Evolutionary conservation across 2,888 invertebrate genomes (phyloP), one percentile per base, ranked within the genome.

Genomic region (Capitulum mitella): DNA sequence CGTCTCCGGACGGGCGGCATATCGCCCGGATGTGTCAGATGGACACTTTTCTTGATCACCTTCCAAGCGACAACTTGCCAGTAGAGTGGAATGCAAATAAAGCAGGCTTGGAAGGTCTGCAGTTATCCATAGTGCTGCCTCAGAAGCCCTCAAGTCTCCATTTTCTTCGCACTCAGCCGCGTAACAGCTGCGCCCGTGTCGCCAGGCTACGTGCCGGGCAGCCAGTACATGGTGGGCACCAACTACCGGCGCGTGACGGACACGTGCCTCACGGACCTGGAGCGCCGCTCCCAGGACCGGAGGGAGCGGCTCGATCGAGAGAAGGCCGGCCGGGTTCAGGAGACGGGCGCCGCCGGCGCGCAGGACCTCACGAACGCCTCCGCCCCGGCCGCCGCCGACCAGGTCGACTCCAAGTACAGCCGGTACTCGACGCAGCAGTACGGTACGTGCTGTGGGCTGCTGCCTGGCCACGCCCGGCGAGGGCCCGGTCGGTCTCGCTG

Each of bases 251-350:
- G 79, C 40, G 78, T 77, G 5, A 78, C 78, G 1, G 80, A 80
- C 48, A 81, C 80, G 40, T 79, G 78, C 43, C 74, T 80, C 48
- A 80, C 81, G 22, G 80, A 79, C 54, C 80, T 80, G 22, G 80
- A 80, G 6, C 78, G 79, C 0, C 51, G 51, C 51, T 51, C 51
- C 19, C 51, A 51, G 22, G 51, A 51, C 51, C 51, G 51, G 19
- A 16, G 51, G 19, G 22, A 2, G 80, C 80, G n/a, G 80, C 81
- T 2, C 80, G 80, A 22, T 78, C 78, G n/a, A 80, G 80, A 70
- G 43, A 79, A 1, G 79, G 78, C 3, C 77, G 78, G 3, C 77
- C 54, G 61, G 78, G 79, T 77, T 77, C 78, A 26, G 79, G 80
- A 19, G 79, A 78, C 51, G 51, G 51, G 22, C 75, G 81, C 80